Evolutionary conservation across 2,113 vertebrate species (phyloP).

Genomic region (Tapirus terrestris): DNA sequence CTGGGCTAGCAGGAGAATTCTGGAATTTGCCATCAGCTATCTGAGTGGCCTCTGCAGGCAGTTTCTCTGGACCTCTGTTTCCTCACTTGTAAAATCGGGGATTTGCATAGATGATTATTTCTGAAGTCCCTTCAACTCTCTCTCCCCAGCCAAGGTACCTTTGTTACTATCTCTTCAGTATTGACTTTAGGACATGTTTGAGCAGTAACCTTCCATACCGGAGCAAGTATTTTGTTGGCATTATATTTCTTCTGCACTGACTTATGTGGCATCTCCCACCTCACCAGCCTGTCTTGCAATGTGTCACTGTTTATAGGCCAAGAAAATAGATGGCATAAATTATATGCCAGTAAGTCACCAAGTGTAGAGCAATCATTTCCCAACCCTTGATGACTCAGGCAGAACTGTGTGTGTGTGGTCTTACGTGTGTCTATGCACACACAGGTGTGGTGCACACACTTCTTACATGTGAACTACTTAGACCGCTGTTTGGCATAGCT

Average conservation of each 20-base stretch:
- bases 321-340: no score
- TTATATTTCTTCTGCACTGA: background rate
- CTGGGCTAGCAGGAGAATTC: background rate
- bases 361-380: no score
- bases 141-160: background rate
- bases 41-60: background rate
- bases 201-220: background rate
- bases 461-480: no score
- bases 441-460: rapidly evolving
- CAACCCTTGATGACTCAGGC: background rate
- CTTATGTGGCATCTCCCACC: background rate
- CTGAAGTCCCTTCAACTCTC: background rate
- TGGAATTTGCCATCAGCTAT: background rate
- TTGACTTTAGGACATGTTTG: no score
- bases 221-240: background rate
- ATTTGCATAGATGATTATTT: background rate
- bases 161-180: background rate
- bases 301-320: background rate
- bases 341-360: background rate
- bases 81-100: background rate
- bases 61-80: background rate
- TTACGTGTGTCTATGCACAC: rapidly evolving
- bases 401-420: background rate
- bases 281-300: background rate
- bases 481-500: rapidly evolving